These are phyloP conservation scores for Graphium colonna DNA, from an alignment of 2,888 invertebrate species.

Conservation along the genomic window DNA sequence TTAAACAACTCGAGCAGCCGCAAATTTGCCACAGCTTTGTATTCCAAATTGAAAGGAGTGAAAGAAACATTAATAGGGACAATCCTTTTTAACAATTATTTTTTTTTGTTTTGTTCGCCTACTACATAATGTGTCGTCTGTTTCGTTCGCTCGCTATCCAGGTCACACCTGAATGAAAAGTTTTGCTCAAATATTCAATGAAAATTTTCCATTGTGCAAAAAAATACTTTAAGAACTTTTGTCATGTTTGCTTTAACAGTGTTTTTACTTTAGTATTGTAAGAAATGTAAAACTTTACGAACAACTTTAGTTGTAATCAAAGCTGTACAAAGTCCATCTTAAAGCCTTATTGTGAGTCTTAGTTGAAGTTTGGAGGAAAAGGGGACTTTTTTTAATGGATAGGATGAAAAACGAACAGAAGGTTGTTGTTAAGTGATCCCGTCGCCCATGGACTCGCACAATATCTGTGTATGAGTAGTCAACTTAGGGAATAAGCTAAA, in stretches of 20 bases:
- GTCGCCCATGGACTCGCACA: no score
- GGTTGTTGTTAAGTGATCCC: no score
- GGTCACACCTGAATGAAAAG: background rate
- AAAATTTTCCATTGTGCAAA: background rate
- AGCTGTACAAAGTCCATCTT: no score
- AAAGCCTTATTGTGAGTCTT: no score
- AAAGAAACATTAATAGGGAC: conserved; percentile 24
- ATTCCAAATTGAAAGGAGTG: conserved; percentile 28
- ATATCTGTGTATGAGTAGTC: no score
- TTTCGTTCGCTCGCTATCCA: background rate
- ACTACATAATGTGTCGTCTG: conserved; percentile 12
- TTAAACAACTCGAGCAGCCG: conserved; percentile 48
- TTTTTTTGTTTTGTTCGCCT: background rate
- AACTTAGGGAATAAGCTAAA: no score
- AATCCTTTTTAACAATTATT: background rate
- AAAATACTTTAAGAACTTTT: background rate
- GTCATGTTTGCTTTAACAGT: background rate
- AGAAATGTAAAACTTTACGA: no score
- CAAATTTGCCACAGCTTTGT: conserved; percentile 34
- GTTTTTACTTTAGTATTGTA: no score
- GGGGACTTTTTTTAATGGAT: no score
- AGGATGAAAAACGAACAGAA: no score
- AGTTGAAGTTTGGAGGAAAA: no score
- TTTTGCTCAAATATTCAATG: background rate
- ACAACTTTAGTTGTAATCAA: no score